These are phyloP conservation scores for Herminia tarsipennalis DNA, from an alignment of 2,888 invertebrate species.

Conservation along the genomic window DNA sequence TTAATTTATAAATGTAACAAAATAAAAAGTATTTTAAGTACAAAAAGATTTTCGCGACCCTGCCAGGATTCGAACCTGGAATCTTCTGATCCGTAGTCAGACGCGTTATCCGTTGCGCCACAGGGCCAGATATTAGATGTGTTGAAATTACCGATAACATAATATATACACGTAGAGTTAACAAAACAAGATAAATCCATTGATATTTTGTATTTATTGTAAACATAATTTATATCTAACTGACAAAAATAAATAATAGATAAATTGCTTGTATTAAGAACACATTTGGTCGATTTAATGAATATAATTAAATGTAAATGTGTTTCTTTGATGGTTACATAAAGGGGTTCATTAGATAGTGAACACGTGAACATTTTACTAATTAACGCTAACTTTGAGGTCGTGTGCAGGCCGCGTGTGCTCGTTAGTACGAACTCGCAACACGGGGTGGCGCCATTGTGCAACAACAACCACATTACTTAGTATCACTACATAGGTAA, in stretches of 20 bases:
- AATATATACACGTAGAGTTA: neutral
- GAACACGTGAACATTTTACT: slow-evolving; percentile 45
- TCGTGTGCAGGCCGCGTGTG: slow-evolving; percentile 62
- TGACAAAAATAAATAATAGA: neutral
- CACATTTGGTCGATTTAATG: neutral
- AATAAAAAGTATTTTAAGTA: slow-evolving; percentile 7
- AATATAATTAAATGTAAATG: slow-evolving; percentile 5
- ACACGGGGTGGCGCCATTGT: slow-evolving; percentile 62
- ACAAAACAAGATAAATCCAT: neutral
- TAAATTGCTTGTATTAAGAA: neutral
- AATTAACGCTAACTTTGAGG: slow-evolving; percentile 47
- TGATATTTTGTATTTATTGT: neutral
- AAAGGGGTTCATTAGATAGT: slow-evolving; percentile 45
- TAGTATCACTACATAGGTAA: neutral
- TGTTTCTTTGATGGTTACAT: slow-evolving; percentile 23
- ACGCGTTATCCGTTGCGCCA: slow-evolving; percentile 89
- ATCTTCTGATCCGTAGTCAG: slow-evolving; percentile 90
- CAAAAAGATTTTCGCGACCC: slow-evolving; percentile 66
- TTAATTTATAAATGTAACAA: too few species aligned
- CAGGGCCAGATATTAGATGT: slow-evolving; percentile 66
- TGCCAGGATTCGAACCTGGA: slow-evolving; percentile 89
- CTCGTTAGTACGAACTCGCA: slow-evolving; percentile 55
- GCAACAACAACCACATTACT: slow-evolving; percentile 1
- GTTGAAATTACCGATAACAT: slow-evolving; percentile 18
- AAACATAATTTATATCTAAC: neutral